These are phyloP conservation scores for Myiopsitta monachus DNA, from an alignment of 2,113 vertebrate genomes.

Conservation along the genomic window DNA sequence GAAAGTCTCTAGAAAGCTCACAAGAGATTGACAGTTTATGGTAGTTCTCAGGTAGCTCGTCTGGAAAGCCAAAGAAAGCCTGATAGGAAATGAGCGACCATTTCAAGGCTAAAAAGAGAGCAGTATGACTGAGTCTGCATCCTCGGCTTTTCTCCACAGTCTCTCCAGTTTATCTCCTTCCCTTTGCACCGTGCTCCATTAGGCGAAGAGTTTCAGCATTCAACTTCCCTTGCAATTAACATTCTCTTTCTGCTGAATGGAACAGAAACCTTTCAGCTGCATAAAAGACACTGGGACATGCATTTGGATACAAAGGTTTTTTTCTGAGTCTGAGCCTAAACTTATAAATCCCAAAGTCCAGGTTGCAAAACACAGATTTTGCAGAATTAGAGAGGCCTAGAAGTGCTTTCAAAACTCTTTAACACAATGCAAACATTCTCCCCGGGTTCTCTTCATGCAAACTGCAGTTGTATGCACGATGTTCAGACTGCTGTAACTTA, in stretches of 20 bases:
- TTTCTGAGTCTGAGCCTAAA: not conserved
- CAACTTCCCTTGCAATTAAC: not conserved
- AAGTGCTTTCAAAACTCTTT: not conserved
- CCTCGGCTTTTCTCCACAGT: not conserved
- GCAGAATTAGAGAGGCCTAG: not conserved
- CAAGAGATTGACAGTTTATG: not conserved
- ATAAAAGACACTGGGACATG: not conserved
- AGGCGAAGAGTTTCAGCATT: not conserved
- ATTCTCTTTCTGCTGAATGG: not conserved
- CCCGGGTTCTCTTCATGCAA: rapidly evolving
- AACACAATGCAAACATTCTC: not conserved
- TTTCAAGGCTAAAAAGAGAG: not conserved
- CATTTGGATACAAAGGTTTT: not conserved
- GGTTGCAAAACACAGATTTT: not conserved
- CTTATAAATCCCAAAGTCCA: not conserved
- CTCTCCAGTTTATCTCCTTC: not conserved
- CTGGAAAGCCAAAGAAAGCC: not conserved
- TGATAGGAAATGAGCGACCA: not conserved
- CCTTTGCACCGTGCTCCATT: not conserved
- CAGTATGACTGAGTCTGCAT: not conserved
- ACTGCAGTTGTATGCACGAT: rapidly evolving
- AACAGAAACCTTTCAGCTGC: not conserved
- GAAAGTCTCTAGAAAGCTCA: not conserved
- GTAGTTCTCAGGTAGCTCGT: not conserved
- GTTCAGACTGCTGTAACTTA: not conserved